Base-by-base conservation (phyloP, 2,113 vertebrate genomes). In the Perognathus longimembris region DNA sequence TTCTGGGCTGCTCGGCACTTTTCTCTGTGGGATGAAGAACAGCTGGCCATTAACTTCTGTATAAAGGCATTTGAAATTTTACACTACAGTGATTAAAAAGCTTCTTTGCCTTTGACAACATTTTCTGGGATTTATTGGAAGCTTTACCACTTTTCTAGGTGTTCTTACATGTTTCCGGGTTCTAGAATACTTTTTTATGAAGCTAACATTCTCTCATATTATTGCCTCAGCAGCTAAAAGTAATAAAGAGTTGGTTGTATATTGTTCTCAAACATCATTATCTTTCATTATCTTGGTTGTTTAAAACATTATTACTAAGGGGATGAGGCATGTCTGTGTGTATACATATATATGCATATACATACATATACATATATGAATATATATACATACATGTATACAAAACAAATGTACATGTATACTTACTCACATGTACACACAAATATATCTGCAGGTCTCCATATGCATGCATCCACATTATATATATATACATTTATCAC, bases 51-150 rank as follows among this genome's bases (percentile, higher is more conserved):
- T 34, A 73, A 73, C 76, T 86, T 95, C 69, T 32, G 30, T 3
- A 0, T n/a, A 71, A 95, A 95, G 69, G 26, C 32, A 36, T 71
- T 69, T 91, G 11, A 94, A 95, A 94, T 26, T 73, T 11, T 36
- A 79, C 15, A 30, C 36, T 88, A 80, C 74, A 26, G 85, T 85
- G 93, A 63, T 93, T 79, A 95, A 94, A 95, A 85, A 0, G 59
- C 26, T 80, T 54, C 83, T 96, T 94, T 21, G 70, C 88, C 92
- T 97, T 45, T 75, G 82, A 80, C 59, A 93, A 87, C 40, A 92
- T 90, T 96, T 76, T 83, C 45, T 24, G 50, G 15, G 54, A 90
- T 80, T 90, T 90, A 92, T 83, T 85, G 64, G 38, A 67, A 45
- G 38, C 0, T 71, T 90, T 71, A 82, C 61, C 66, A 66, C 71